Conservation (phyloP, 2,888 invertebrate species). For the Erpobdella octoculata region DNA sequence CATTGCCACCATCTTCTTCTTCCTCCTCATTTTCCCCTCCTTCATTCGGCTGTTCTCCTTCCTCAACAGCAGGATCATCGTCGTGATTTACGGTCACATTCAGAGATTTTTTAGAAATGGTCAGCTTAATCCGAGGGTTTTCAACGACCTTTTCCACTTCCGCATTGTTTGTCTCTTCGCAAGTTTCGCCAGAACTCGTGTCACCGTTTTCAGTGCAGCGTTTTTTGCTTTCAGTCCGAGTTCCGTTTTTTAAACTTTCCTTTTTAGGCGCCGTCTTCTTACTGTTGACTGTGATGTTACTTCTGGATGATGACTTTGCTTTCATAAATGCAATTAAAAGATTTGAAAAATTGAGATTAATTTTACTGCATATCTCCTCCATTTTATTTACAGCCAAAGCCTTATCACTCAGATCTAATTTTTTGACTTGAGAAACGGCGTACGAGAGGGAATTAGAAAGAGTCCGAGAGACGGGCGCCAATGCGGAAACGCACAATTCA, state of each 20-base stretch:
- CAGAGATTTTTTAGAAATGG: conserved; percentile 18
- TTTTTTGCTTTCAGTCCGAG: no score
- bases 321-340: conserved; percentile 4
- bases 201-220: not conserved
- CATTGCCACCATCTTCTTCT: conserved; percentile 5
- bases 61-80: not conserved
- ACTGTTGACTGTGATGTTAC: not conserved
- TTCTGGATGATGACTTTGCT: not conserved
- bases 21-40: conserved; percentile 5
- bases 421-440: conserved; percentile 10
- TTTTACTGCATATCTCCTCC: conserved; percentile 10
- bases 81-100: conserved; percentile 15
- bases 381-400: not conserved
- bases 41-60: not conserved
- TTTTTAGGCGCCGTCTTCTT: not conserved
- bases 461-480: conserved; percentile 4
- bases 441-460: conserved; percentile 18
- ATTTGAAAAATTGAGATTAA: not conserved
- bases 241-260: conserved; percentile 8
- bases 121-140: conserved; percentile 11
- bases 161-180: not conserved
- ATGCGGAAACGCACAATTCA: conserved; percentile 2
- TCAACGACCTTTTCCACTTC: not conserved
- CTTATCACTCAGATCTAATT: not conserved
- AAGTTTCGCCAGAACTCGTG: not conserved